A percentile compares a stretch with the other conserved stretches of the same genome.
Conservation (phyloP, 1,140 invertebrate genomes). For the Rhynchophorus ferrugineus region DNA sequence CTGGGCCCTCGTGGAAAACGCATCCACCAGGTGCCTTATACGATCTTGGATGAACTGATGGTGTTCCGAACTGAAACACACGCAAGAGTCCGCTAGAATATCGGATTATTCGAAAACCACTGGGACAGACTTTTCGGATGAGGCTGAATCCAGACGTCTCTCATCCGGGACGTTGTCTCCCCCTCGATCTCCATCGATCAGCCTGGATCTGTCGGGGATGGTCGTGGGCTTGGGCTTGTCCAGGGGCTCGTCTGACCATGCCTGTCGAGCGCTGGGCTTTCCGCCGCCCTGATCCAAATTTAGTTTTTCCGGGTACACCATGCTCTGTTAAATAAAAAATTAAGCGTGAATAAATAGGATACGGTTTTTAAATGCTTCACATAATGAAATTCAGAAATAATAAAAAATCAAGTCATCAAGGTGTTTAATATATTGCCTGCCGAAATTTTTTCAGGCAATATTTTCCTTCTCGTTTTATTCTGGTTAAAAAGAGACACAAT, state of each 20-base stretch:
- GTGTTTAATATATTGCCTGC: no score
- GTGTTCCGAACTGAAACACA: conserved; percentile 4
- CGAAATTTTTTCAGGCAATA: no score
- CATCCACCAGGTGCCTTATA: conserved; percentile 50
- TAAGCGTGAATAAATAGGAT: neutral
- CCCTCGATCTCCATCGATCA: neutral
- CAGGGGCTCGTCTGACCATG: conserved; percentile 35
- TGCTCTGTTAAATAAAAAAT: conserved; percentile 31
- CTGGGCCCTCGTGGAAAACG: conserved; percentile 51
- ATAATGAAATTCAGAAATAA: neutral
- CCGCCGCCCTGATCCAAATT: conserved; percentile 32
- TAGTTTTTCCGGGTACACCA: conserved; percentile 40
- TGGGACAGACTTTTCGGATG: neutral
- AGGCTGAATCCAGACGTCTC: conserved; percentile 1
- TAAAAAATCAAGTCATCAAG: neutral
- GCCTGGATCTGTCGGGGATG: neutral
- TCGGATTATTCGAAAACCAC: neutral
- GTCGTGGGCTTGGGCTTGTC: conserved; percentile 27
- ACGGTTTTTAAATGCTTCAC: neutral
- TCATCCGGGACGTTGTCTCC: neutral
- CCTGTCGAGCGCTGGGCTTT: conserved; percentile 24
- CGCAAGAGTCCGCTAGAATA: no score
- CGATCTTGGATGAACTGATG: conserved; percentile 44
- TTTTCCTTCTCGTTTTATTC: no score
- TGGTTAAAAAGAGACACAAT: no score